A percentile compares a stretch with the other conserved stretches of the same genome.
Evolutionary conservation across 2,888 invertebrate genomes (phyloP).

Genomic region (Dynastes tityus): DNA sequence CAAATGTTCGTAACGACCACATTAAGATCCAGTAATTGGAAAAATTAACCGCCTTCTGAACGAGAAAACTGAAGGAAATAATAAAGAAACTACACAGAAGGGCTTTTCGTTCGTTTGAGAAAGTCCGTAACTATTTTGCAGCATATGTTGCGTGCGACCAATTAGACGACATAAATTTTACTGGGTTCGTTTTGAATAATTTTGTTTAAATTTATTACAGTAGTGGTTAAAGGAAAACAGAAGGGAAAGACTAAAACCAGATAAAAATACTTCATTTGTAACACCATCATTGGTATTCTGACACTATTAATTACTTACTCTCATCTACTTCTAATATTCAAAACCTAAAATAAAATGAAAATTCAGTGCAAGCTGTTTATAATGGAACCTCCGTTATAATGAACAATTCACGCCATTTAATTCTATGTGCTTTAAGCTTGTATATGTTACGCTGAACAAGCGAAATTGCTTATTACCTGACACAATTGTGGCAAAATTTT

Average conservation of each 20-base stretch:
- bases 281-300: no score
- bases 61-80: slow-evolving; percentile 58
- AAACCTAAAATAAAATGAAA: no score
- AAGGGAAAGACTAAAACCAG: background rate
- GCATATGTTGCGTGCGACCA: slow-evolving; percentile 56
- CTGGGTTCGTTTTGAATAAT: slow-evolving; percentile 34
- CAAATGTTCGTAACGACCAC: slow-evolving; percentile 65
- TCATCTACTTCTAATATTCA: no score
- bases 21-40: slow-evolving; percentile 64
- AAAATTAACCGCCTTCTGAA: slow-evolving; percentile 62
- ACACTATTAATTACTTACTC: no score
- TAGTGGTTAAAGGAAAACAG: background rate
- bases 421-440: no score
- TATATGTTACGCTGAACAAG: no score
- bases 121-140: slow-evolving; percentile 52
- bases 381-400: no score
- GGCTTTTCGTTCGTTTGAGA: slow-evolving; percentile 54
- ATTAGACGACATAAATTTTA: slow-evolving; percentile 55
- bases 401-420: no score
- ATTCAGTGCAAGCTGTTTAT: no score
- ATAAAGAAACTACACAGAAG: slow-evolving; percentile 52
- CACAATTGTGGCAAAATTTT: no score
- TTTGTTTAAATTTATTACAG: slow-evolving; percentile 5
- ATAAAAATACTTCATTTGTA: no score
- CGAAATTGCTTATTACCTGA: no score